A percentile compares a stretch with the other conserved stretches of the same genome.
Conservation (phyloP, 2,888 invertebrate genomes). For the Acleris cristana region DNA sequence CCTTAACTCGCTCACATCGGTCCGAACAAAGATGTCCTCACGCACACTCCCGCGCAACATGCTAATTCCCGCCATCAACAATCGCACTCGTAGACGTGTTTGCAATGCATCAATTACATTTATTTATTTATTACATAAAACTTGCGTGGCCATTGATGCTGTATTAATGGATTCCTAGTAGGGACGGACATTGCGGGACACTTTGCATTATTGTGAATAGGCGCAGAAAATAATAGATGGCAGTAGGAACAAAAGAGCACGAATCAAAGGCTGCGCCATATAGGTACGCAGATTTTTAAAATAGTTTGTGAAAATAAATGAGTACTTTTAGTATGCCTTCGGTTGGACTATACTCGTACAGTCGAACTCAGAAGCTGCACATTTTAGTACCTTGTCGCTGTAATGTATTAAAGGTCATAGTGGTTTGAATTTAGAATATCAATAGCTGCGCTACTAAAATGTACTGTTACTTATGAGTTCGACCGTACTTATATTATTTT, state of each 20-base stretch:
- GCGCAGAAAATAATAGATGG: neutral
- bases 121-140: neutral
- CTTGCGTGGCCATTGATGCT: slow-evolving; percentile 24
- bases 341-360: no score
- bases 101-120: slow-evolving; percentile 44
- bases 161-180: slow-evolving; percentile 22
- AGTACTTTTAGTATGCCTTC: no score
- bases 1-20: slow-evolving; percentile 38
- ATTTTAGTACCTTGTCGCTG: no score
- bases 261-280: no score
- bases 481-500: no score
- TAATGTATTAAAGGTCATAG: no score
- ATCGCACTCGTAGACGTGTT: slow-evolving; percentile 46
- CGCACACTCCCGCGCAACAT: slow-evolving; percentile 61
- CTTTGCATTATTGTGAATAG: neutral
- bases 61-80: slow-evolving; percentile 71
- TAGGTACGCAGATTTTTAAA: no score
- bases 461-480: no score
- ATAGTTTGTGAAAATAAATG: no score
- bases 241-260: neutral
- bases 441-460: no score
- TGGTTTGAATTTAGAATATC: no score
- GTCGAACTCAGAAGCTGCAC: no score
- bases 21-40: slow-evolving; percentile 37
- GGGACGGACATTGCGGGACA: slow-evolving; percentile 13